These are phyloP conservation scores for Eupithecia insigniata DNA, from an alignment of 2,888 invertebrate genomes.

Conservation along the genomic window DNA sequence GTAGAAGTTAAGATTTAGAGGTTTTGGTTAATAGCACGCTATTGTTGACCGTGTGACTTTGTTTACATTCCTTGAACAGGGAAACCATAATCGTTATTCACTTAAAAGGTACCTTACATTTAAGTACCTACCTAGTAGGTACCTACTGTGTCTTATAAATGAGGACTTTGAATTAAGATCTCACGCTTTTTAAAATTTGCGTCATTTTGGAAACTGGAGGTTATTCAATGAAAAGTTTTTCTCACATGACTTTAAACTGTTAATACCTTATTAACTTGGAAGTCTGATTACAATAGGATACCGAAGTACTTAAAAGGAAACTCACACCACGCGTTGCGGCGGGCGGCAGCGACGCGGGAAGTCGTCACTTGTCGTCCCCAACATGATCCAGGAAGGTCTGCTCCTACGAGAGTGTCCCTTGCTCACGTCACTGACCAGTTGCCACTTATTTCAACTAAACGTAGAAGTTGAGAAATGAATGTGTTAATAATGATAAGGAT, in stretches of 20 bases:
- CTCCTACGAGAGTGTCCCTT: too few species aligned
- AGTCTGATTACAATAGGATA: neutral
- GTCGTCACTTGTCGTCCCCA: too few species aligned
- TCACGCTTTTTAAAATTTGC: slow-evolving; percentile 9
- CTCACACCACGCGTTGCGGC: too few species aligned
- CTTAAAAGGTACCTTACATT: slow-evolving; percentile 5
- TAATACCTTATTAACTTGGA: neutral
- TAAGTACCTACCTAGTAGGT: neutral
- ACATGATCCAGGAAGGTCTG: too few species aligned
- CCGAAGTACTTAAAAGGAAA: neutral
- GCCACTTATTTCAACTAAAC: too few species aligned
- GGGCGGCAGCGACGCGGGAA: too few species aligned
- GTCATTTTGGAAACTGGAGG: neutral
- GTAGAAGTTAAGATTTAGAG: too few species aligned
- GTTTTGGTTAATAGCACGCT: neutral
- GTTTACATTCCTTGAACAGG: neutral
- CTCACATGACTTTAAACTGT: neutral
- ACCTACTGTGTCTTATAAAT: neutral
- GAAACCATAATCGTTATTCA: neutral
- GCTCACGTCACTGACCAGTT: too few species aligned
- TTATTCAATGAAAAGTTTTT: slow-evolving; percentile 1
- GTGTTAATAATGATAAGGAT: too few species aligned
- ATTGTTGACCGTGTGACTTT: slow-evolving; percentile 4
- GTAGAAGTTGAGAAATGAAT: too few species aligned
- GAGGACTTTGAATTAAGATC: neutral